These are phyloP conservation scores for Leucopsar rothschildi DNA, from an alignment of 2,113 vertebrate genomes.

Conservation along the genomic window DNA sequence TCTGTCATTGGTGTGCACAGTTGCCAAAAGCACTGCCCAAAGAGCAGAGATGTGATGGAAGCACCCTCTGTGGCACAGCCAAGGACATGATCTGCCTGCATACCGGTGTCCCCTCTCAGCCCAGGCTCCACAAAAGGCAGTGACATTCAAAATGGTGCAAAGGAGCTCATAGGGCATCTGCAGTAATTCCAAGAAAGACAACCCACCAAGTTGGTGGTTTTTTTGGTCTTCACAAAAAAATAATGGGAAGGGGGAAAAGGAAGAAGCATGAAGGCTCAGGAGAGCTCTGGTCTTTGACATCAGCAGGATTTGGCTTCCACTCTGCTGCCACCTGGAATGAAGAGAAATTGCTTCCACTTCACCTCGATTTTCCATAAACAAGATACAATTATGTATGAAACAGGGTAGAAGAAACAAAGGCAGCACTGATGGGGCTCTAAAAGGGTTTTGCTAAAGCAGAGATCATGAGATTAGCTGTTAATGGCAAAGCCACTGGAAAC, in stretches of 20 bases:
- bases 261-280: not conserved
- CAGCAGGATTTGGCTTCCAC: constrained; percentile 22
- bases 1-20: not conserved
- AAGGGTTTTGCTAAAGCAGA: constrained; percentile 11
- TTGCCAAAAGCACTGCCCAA: not conserved
- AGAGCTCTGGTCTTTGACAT: not conserved
- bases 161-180: not conserved
- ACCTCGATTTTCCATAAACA: constrained; percentile 41
- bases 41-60: not conserved
- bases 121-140: not conserved
- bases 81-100: not conserved
- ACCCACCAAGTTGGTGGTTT: not conserved
- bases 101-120: not conserved
- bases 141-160: not conserved
- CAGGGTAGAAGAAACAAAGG: constrained; percentile 39
- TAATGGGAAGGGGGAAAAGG: not conserved
- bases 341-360: constrained; percentile 55
- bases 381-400: constrained; percentile 11
- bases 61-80: not conserved
- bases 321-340: constrained; percentile 38
- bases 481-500: constrained; percentile 7
- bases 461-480: constrained; percentile 9
- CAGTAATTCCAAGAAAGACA: not conserved
- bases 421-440: not conserved
- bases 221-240: not conserved